A percentile compares a stretch with the other conserved stretches of the same genome.
These are phyloP conservation scores for Palloptera scutellata DNA, from an alignment of 2,888 invertebrate genomes.

Conservation along the genomic window DNA sequence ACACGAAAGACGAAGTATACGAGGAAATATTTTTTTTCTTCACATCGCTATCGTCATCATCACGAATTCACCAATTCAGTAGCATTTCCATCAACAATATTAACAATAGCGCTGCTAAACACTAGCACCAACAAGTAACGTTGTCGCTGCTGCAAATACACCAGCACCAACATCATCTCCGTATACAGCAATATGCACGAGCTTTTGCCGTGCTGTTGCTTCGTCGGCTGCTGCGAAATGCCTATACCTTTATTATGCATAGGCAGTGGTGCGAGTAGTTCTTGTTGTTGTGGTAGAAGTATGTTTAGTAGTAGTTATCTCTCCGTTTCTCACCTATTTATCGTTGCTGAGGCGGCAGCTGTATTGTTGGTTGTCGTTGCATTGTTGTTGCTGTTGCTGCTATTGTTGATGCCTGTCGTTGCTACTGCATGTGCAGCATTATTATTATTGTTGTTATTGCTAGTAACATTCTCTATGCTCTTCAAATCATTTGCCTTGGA, in stretches of 20 bases:
- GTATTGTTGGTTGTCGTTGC: conserved; percentile 43
- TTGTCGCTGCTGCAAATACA: not conserved
- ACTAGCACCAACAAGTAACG: not conserved
- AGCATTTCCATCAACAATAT: not conserved
- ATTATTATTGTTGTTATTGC: conserved; percentile 39
- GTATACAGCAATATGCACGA: no score
- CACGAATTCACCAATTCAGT: not conserved
- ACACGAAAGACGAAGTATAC: no score
- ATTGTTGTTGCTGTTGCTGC: conserved; percentile 38
- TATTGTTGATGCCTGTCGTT: conserved; percentile 33
- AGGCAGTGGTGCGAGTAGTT: conserved; percentile 16
- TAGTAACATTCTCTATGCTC: conserved; percentile 36
- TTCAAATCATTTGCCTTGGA: conserved; percentile 46
- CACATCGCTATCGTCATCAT: no score
- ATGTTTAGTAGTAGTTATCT: conserved; percentile 59
- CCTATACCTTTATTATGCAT: not conserved
- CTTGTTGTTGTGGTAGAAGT: conserved; percentile 39
- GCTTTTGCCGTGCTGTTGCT: not conserved
- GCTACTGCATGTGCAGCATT: conserved; percentile 31
- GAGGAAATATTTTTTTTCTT: no score
- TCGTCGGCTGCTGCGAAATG: not conserved
- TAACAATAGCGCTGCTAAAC: not conserved
- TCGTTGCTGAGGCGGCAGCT: conserved; percentile 49
- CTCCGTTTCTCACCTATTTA: conserved; percentile 65
- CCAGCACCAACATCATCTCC: not conserved